A percentile compares a stretch with the other conserved stretches of the same genome.
Evolutionary conservation across 2,797 vertebrate species (phyloP).

Genomic region (Lagocephalus sceleratus): DNA sequence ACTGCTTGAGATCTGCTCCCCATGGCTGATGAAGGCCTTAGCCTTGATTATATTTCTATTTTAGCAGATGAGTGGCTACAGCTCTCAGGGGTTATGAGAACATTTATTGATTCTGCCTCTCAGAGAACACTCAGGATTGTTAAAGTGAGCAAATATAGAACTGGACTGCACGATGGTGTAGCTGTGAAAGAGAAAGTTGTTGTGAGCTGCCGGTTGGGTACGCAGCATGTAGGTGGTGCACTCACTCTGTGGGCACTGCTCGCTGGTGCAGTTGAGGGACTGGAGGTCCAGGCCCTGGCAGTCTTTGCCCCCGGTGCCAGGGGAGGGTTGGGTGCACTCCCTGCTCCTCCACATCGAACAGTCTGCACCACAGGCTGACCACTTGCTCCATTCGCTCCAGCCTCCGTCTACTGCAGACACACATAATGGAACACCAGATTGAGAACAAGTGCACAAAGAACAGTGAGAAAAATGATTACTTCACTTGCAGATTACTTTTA

Average conservation of each 20-base stretch:
- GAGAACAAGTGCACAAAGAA: neutral
- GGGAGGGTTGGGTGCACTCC: conserved; percentile 90
- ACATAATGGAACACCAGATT: conserved; percentile 13
- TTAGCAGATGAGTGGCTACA: neutral
- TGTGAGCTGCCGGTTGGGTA: conserved; percentile 8
- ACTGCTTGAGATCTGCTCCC: conserved; percentile 17
- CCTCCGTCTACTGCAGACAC: conserved; percentile 86
- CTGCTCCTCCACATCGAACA: conserved; percentile 94
- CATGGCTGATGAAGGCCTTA: conserved; percentile 12
- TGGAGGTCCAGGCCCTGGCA: conserved; percentile 90
- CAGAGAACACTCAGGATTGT: conserved; percentile 11
- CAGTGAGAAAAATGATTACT: conserved; percentile 14
- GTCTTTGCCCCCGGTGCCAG: conserved; percentile 90
- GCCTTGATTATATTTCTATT: neutral
- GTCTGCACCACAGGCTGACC: conserved; percentile 89
- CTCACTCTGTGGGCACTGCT: conserved; percentile 95
- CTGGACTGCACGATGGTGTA: conserved; percentile 6
- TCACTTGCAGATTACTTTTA: conserved; percentile 19
- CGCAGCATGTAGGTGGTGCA: conserved; percentile 40
- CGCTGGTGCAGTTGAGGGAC: conserved; percentile 93
- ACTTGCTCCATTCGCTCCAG: conserved; percentile 97
- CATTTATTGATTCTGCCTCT: conserved; percentile 24
- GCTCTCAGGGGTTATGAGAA: conserved; percentile 12
- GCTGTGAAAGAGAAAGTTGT: conserved; percentile 10
- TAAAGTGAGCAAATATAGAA: conserved; percentile 13